These are phyloP conservation scores for Seriola quinqueradiata DNA, from an alignment of 2,113 vertebrate species.

Conservation along the genomic window DNA sequence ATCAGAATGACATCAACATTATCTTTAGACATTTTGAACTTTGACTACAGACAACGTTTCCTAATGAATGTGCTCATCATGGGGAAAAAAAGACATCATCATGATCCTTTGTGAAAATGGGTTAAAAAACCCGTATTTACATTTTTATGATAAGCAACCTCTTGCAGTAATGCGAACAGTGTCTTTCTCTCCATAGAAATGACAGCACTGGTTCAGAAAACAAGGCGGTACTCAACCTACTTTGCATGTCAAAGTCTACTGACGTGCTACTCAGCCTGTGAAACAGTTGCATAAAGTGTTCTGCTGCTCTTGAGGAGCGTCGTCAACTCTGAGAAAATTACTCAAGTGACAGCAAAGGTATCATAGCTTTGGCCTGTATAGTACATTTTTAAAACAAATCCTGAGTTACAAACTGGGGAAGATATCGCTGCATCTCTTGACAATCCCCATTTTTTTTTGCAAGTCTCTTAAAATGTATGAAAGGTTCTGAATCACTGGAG, in stretches of 20 bases:
- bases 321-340: not conserved
- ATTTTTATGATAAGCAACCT: not conserved
- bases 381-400: too few species aligned
- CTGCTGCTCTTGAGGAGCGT: too few species aligned
- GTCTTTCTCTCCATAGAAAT: not conserved
- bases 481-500: not conserved
- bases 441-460: too few species aligned
- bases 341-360: not conserved
- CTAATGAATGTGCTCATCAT: not conserved
- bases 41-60: not conserved
- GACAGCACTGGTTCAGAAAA: not conserved
- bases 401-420: not conserved
- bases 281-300: not conserved
- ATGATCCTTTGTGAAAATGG: too few species aligned
- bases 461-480: not conserved
- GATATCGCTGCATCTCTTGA: too few species aligned
- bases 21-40: not conserved
- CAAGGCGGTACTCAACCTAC: not conserved
- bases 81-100: not conserved
- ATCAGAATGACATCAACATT: conserved; percentile 15
- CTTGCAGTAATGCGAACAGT: not conserved
- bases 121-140: not conserved
- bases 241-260: not conserved
- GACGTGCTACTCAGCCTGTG: too few species aligned
- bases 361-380: not conserved